Conservation (phyloP, 2,113 vertebrate genomes). For the Polypterus bichir region DNA sequence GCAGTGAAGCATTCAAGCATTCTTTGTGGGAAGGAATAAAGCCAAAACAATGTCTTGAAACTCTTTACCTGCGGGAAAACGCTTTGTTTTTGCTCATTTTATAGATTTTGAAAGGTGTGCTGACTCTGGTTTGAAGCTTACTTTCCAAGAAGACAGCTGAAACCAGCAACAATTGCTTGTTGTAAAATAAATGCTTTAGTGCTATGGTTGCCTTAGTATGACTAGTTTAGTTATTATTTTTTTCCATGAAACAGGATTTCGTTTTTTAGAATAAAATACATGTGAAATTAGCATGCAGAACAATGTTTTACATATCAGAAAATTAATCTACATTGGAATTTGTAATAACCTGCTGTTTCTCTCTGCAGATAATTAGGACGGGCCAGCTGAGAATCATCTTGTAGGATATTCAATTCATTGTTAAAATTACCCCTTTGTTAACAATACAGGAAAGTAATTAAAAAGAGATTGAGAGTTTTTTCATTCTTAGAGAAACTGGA, state of each 20-base stretch:
- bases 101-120: too few species aligned
- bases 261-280: slow-evolving; percentile 40
- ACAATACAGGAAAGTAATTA: slow-evolving; percentile 50
- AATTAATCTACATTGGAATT: slow-evolving; percentile 60
- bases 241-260: slow-evolving; percentile 33
- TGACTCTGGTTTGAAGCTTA: too few species aligned
- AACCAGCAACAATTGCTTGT: too few species aligned
- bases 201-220: not conserved
- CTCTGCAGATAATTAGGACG: slow-evolving; percentile 48
- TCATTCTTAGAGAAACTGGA: slow-evolving; percentile 38
- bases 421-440: slow-evolving; percentile 47
- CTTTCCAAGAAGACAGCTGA: too few species aligned
- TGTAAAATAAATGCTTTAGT: not conserved
- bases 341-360: slow-evolving; percentile 47
- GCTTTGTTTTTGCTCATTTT: too few species aligned
- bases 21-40: too few species aligned
- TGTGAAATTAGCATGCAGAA: slow-evolving; percentile 57
- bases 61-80: too few species aligned
- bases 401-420: slow-evolving; percentile 33
- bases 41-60: too few species aligned
- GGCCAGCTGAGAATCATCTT: slow-evolving; percentile 50
- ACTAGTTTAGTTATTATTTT: slow-evolving; percentile 35
- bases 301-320: slow-evolving; percentile 59
- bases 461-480: slow-evolving; percentile 33
- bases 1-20: too few species aligned